phyloP scores from a whole-genome alignment of 2,113 vertebrate species.

The Barbus barbus region DNA sequence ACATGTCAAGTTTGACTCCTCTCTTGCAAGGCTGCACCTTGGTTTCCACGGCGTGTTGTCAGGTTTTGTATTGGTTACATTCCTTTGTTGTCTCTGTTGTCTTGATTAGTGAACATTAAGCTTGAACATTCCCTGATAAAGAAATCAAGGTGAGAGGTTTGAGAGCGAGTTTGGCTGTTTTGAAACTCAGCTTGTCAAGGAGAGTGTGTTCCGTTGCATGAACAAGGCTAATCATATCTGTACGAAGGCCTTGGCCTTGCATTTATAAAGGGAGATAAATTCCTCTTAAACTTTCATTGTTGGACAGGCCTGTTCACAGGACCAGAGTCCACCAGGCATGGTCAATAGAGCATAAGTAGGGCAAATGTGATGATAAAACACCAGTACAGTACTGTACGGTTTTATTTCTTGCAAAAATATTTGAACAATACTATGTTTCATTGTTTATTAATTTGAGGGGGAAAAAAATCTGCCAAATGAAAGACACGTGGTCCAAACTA shows the following conservation, averaged over 20 bases:
- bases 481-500: not conserved
- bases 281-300: slow-evolving; percentile 61
- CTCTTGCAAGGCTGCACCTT: not conserved
- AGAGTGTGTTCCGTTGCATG: slow-evolving; percentile 67
- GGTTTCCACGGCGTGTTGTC: slow-evolving; percentile 56
- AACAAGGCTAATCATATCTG: slow-evolving; percentile 75
- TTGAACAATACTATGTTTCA: too few relatives aligned
- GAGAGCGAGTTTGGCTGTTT: slow-evolving; percentile 49
- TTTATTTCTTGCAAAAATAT: too few relatives aligned
- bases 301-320: slow-evolving; percentile 43
- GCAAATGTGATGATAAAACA: slow-evolving; percentile 30
- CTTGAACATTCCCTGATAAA: slow-evolving; percentile 19
- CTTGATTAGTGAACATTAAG: slow-evolving; percentile 62
- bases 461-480: too few relatives aligned
- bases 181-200: slow-evolving; percentile 64
- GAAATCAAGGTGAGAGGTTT: slow-evolving; percentile 11
- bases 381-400: not conserved
- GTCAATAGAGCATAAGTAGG: not conserved
- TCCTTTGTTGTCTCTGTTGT: slow-evolving; percentile 51
- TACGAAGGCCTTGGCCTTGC: slow-evolving; percentile 72
- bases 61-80: slow-evolving; percentile 57
- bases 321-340: slow-evolving; percentile 45
- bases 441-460: not conserved
- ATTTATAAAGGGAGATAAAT: slow-evolving; percentile 71
- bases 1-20: slow-evolving; percentile 55